Percentiles rank a stretch among this genome's conserved stretches.
Evolutionary conservation across 2,113 vertebrate species (phyloP).

Genomic region (Canis aureus): DNA sequence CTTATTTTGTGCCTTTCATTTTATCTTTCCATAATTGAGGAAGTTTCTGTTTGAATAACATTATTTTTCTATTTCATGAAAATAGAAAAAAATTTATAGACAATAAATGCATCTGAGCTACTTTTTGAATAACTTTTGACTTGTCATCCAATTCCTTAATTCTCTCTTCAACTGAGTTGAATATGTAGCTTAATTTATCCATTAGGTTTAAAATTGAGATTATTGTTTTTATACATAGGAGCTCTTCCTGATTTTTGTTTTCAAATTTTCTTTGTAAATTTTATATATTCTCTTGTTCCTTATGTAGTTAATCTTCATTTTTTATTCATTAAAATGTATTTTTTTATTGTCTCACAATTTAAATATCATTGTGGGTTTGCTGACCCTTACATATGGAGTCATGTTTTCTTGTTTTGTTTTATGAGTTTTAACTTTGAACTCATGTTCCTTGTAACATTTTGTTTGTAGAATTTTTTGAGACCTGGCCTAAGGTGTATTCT

Average conservation of each 20-base stretch:
- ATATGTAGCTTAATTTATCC: background rate
- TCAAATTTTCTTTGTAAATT: background rate
- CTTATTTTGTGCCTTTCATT: background rate
- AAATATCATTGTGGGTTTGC: background rate
- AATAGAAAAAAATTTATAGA: background rate
- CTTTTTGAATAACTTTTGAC: background rate
- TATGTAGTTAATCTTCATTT: background rate
- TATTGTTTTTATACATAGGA: background rate
- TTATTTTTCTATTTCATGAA: background rate
- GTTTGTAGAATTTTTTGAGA: background rate
- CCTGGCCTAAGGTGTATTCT: background rate
- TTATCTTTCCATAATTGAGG: background rate
- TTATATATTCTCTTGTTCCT: background rate
- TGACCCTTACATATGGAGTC: background rate
- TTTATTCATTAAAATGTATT: background rate
- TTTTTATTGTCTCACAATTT: background rate
- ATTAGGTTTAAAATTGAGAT: constrained; percentile 31
- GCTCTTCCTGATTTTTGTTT: background rate
- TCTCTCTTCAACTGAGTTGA: background rate
- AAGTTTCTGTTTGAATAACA: background rate
- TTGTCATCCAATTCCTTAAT: constrained; percentile 13
- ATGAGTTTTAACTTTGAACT: background rate
- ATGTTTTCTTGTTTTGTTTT: background rate
- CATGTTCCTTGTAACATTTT: background rate
- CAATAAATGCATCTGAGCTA: background rate